Evolutionary conservation across 2,113 vertebrate genomes (phyloP).

Genomic region (Azemiops feae): DNA sequence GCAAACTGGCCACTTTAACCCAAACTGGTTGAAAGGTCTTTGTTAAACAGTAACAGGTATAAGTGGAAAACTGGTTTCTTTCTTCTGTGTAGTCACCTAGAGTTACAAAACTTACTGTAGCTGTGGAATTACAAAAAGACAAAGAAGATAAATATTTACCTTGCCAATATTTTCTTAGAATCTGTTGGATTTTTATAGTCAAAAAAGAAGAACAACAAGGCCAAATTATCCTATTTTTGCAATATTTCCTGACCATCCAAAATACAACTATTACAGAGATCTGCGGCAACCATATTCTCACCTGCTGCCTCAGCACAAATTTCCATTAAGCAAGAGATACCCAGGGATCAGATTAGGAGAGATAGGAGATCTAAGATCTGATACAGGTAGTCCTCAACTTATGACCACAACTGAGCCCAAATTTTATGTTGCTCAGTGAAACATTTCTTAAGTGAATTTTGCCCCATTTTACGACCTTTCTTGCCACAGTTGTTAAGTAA

Average conservation of each 20-base stretch:
- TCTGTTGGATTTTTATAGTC: neutral
- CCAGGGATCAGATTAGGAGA: neutral
- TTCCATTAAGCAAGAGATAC: neutral
- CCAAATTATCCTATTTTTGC: neutral
- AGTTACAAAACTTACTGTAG: neutral
- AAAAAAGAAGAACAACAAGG: neutral
- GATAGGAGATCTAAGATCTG: neutral
- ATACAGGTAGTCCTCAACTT: neutral
- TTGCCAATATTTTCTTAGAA: neutral
- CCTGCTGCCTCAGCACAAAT: neutral
- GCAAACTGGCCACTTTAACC: neutral
- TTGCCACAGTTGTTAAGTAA: neutral
- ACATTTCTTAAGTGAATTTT: neutral
- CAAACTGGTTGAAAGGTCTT: neutral
- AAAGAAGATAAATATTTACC: neutral
- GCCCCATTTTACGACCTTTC: neutral
- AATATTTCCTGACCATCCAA: neutral
- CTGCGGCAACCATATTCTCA: neutral
- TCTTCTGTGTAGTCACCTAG: neutral
- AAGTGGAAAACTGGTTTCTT: neutral
- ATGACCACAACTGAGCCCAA: neutral
- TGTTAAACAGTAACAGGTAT: neutral
- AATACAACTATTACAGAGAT: neutral
- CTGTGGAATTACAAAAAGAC: neutral
- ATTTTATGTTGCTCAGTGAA: neutral